A percentile compares a stretch with the other conserved stretches of the same genome.
These are phyloP conservation scores for Solenopsis fugax DNA, from an alignment of 1,140 invertebrate genomes.

Conservation along the genomic window DNA sequence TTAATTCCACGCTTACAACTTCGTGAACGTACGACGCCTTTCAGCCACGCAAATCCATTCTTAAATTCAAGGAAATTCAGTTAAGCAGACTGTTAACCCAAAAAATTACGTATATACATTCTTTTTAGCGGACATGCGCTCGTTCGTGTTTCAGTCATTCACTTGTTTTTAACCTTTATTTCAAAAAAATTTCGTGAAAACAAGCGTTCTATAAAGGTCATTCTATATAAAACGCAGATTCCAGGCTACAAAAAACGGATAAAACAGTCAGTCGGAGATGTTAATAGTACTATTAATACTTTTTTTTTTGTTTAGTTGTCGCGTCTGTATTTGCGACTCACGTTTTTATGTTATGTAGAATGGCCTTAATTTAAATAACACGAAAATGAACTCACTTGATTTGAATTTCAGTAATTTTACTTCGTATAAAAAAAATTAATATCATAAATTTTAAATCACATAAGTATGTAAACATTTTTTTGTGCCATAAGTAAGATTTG, in stretches of 20 bases:
- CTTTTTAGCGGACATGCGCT: neutral
- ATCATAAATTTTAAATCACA: no score
- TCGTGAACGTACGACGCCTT: constrained; percentile 17
- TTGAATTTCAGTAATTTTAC: neutral
- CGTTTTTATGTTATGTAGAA: no score
- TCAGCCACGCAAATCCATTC: constrained; percentile 16
- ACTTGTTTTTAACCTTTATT: neutral
- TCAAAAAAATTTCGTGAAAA: neutral
- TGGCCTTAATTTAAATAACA: neutral
- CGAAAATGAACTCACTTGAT: neutral
- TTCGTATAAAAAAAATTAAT: no score
- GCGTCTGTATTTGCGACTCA: no score
- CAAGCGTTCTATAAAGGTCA: neutral
- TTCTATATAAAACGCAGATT: no score
- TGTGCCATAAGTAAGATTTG: neutral
- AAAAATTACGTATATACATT: neutral
- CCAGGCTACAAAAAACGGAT: no score
- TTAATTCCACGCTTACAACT: constrained; percentile 46
- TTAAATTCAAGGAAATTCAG: constrained; percentile 34
- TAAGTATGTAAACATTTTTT: neutral
- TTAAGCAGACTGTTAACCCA: neutral
- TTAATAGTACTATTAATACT: no score
- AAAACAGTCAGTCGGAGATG: no score
- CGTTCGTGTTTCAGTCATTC: neutral
- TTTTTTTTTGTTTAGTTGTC: no score